These are phyloP conservation scores for Hepsetus odoe DNA, from an alignment of 2,113 vertebrate species.

Conservation along the genomic window DNA sequence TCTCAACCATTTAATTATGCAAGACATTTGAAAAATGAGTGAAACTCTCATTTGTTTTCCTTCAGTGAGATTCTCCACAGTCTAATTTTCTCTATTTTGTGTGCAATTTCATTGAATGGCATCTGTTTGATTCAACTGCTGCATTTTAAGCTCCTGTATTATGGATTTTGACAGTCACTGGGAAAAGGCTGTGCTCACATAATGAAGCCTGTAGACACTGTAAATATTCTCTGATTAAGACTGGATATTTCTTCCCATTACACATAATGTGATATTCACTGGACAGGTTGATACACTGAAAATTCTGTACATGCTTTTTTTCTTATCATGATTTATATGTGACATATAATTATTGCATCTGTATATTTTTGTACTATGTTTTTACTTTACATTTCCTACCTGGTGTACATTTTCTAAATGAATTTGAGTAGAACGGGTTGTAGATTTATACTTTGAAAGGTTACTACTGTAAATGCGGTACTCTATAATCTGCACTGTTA, in stretches of 20 bases:
- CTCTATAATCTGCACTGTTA: background rate
- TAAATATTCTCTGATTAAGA: conserved; percentile 9
- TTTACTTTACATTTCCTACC: conserved; percentile 2
- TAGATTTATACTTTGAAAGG: background rate
- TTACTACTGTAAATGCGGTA: conserved; percentile 1
- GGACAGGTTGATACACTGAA: conserved; percentile 13
- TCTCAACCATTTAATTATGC: too few species aligned
- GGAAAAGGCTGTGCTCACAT: background rate
- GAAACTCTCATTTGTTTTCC: background rate
- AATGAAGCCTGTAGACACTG: conserved; percentile 1
- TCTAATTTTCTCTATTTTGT: too few species aligned
- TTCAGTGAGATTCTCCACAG: background rate
- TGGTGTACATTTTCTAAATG: conserved; percentile 8
- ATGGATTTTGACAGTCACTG: background rate
- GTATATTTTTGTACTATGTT: conserved; percentile 15
- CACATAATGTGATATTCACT: conserved; percentile 3
- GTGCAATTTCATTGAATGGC: background rate
- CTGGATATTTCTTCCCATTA: background rate
- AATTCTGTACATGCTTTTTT: background rate
- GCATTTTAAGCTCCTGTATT: background rate
- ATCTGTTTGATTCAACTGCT: background rate
- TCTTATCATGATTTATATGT: background rate
- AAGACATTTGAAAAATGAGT: too few species aligned
- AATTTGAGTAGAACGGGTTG: background rate
- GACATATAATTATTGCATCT: conserved; percentile 33